Evolutionary conservation across 2,888 invertebrate species (phyloP), one percentile per base, ranked within the genome.

Genomic region (Rhagonycha lutea): DNA sequence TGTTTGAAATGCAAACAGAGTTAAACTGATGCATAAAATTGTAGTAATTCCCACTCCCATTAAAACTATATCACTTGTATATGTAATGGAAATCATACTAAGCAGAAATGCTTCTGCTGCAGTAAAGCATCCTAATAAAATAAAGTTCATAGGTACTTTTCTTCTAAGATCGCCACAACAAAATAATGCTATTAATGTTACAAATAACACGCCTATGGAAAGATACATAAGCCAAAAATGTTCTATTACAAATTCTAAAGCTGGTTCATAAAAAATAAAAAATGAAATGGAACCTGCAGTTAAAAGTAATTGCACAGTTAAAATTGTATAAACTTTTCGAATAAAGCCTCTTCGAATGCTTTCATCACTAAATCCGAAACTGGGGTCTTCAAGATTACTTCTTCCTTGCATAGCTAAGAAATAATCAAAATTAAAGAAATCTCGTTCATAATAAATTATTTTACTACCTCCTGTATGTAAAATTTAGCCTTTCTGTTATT

Each of bases 1-100:
- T 0, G 98, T 98, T 88, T 98, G 98, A 88, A 98, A 94, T 4
- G 98, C 97, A 89, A 98, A 98, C 69, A 98, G 82, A 0, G 98
- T 98, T 76, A 98, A 89, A 0, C 92, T 94, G 12, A 98, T 88
- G 79, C 95, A 94, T 26, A 98, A 93, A 0, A 92, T 94, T 11
- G 95, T 93, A 12, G 97, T 97, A 72, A 98, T 93, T 0, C 96
- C 97, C 12, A 95, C 95, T 0, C 98, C 98, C 90, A 97, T 91
- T 83, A 97, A 86, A 8, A 96, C 95, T 91, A 84, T 86, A 61
- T 85, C 84, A 3, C 84, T 82, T 14, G 82, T 78, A 84, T 92
- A 94, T 8, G 89, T 89, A 65, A 93, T 92, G 10, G 96, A 90
- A 2, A 92, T 89, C 63, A 92, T 88, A 0, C 94, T 97, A 68